A percentile compares a stretch with the other conserved stretches of the same genome.
Conservation (phyloP, 2,888 invertebrate species). For the Oithona nana region DNA sequence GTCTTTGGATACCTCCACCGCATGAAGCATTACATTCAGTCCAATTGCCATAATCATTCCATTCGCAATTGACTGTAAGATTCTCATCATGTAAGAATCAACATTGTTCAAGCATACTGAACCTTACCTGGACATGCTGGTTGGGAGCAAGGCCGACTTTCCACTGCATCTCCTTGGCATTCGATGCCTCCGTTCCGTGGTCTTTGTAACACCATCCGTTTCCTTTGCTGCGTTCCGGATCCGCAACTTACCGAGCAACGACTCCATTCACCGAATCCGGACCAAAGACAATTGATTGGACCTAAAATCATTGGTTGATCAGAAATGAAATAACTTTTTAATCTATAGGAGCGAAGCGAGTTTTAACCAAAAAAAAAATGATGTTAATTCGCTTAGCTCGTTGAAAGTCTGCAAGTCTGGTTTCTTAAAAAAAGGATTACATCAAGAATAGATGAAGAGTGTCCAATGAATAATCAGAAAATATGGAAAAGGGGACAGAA, state of each 20-base stretch:
- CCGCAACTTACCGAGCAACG: constrained; percentile 10
- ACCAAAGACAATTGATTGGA: constrained; percentile 13
- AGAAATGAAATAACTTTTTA: too few species aligned
- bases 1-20: constrained; percentile 4
- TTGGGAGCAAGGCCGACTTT: not conserved
- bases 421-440: too few species aligned
- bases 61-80: constrained; percentile 5
- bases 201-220: constrained; percentile 5
- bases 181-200: not conserved
- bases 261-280: constrained; percentile 14
- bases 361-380: too few species aligned
- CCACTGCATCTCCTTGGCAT: constrained; percentile 7
- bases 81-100: not conserved
- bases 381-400: too few species aligned
- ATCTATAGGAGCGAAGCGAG: too few species aligned
- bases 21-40: constrained; percentile 8
- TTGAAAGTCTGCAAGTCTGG: too few species aligned
- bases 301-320: too few species aligned
- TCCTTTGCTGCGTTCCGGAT: constrained; percentile 11
- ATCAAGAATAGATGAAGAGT: too few species aligned
- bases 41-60: constrained; percentile 15
- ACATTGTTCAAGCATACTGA: not conserved
- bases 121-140: constrained; percentile 9
- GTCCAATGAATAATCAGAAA: too few species aligned
- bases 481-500: too few species aligned